These are phyloP conservation scores for Pelochelys cantorii DNA, from an alignment of 2,797 vertebrate species.

Conservation along the genomic window DNA sequence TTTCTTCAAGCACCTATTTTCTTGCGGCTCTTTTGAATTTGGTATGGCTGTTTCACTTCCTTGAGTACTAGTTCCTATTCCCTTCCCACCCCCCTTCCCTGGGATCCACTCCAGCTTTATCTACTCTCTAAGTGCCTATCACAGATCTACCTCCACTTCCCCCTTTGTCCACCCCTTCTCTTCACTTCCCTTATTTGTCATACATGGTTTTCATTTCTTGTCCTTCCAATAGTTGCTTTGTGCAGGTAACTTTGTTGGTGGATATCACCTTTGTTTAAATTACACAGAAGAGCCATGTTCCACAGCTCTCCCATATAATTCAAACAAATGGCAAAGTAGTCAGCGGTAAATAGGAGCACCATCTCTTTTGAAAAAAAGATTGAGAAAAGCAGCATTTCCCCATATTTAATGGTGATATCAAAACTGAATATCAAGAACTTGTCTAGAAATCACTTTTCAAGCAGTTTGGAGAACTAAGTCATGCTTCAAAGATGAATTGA, in stretches of 20 bases:
- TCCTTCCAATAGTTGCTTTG: not conserved
- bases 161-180: constrained; percentile 1
- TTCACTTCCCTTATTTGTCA: not conserved
- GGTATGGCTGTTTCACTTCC: not conserved
- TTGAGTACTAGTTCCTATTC: not conserved
- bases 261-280: constrained; percentile 4
- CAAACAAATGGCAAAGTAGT: constrained; percentile 26
- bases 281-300: not conserved
- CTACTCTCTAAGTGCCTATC: constrained; percentile 30
- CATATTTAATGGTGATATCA: constrained; percentile 1
- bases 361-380: constrained; percentile 29
- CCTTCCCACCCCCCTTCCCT: not conserved
- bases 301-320: constrained; percentile 27
- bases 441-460: constrained; percentile 15
- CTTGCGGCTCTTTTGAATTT: not conserved
- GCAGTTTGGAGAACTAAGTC: not conserved
- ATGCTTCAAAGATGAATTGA: not conserved
- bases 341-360: constrained; percentile 13
- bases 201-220: not conserved
- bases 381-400: constrained; percentile 16
- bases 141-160: not conserved
- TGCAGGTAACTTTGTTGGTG: not conserved
- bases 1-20: not conserved
- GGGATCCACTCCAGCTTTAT: constrained; percentile 22
- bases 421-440: not conserved